phyloP scores from a whole-genome alignment of 2,797 vertebrate genomes.

The Gymnodraco acuticeps region DNA sequence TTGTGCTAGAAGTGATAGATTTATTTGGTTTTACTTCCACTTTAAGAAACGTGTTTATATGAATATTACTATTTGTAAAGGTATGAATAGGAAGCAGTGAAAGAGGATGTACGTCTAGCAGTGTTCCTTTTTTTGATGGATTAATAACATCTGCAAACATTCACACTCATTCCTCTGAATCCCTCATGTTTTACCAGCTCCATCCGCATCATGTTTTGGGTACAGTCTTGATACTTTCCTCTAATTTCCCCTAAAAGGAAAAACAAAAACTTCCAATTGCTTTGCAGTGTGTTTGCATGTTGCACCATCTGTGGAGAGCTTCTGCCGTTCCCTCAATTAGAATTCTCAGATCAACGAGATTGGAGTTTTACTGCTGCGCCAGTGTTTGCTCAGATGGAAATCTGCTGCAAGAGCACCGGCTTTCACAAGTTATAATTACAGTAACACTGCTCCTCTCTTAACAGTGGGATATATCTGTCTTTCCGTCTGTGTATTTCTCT shows the following conservation, averaged over 20 bases:
- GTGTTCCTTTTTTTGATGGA: not conserved
- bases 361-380: constrained; percentile 54
- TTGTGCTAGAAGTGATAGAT: not conserved
- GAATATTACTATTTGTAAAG: constrained; percentile 1
- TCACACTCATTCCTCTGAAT: constrained; percentile 7
- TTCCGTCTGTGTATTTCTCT: constrained; percentile 52
- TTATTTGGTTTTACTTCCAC: not conserved
- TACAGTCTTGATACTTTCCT: constrained; percentile 24
- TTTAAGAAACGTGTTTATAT: not conserved
- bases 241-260: constrained; percentile 41
- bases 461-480: constrained; percentile 38
- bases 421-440: constrained; percentile 77
- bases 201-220: constrained; percentile 40
- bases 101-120: not conserved
- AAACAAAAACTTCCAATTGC: constrained; percentile 65
- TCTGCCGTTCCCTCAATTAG: constrained; percentile 74
- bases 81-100: not conserved
- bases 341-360: constrained; percentile 70
- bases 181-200: constrained; percentile 31
- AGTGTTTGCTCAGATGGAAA: constrained; percentile 71
- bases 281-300: constrained; percentile 69
- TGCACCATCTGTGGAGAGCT: constrained; percentile 77
- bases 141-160: constrained; percentile 1
- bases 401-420: constrained; percentile 59
- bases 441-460: constrained; percentile 60